phyloP scores from a whole-genome alignment of 2,888 invertebrate species.

The Imbricaverruca yamaguchii region DNA sequence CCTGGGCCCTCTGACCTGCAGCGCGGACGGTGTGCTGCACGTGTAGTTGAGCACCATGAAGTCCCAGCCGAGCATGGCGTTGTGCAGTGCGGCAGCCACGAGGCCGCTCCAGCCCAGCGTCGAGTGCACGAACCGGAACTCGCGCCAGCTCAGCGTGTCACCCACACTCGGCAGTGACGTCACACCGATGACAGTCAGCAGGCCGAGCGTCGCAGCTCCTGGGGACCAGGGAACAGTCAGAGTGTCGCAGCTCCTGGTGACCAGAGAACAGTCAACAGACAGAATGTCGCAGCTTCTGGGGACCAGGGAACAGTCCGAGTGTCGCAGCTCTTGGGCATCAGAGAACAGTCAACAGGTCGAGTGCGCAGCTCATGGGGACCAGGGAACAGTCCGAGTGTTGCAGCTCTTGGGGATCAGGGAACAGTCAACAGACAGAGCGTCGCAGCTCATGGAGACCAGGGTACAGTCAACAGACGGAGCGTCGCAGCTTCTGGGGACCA shows the following conservation, averaged over 20 bases:
- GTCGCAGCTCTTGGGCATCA: neutral
- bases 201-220: conserved; percentile 26
- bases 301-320: too few species aligned
- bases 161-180: conserved; percentile 32
- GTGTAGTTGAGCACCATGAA: conserved; percentile 26
- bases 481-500: too few species aligned
- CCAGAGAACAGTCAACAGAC: too few species aligned
- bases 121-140: conserved; percentile 32
- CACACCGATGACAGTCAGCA: conserved; percentile 30
- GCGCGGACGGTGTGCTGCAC: conserved; percentile 25
- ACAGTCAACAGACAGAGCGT: too few species aligned
- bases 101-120: conserved; percentile 31
- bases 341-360: too few species aligned
- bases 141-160: conserved; percentile 30
- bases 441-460: too few species aligned
- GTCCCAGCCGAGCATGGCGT: conserved; percentile 30
- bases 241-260: neutral
- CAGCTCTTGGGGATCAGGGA: too few species aligned
- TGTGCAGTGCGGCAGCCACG: conserved; percentile 26
- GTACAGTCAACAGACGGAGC: too few species aligned
- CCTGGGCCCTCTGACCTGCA: neutral
- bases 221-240: neutral
- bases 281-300: neutral
- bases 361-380: too few species aligned
- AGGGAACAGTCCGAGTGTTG: too few species aligned